phyloP scores from a whole-genome alignment of 2,113 vertebrate species.

The Tauraco erythrolophus region DNA sequence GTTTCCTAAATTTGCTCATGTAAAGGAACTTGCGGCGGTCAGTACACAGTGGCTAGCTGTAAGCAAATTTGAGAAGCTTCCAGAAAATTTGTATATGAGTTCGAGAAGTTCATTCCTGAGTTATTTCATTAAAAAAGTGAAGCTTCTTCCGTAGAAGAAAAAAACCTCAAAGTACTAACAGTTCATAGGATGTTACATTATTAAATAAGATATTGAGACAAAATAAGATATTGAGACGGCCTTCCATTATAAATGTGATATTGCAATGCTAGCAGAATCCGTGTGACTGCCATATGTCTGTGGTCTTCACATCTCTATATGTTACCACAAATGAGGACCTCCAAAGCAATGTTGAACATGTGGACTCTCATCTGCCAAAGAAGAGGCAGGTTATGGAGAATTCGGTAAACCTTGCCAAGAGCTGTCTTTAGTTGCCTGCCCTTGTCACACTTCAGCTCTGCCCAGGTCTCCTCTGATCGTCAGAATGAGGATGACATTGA shows the following conservation, averaged over 20 bases:
- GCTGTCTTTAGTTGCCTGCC: not conserved
- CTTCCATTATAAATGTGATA: not conserved
- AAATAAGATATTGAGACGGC: not conserved
- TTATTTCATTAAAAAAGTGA: not conserved
- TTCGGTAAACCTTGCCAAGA: not conserved
- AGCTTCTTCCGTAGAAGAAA: not conserved
- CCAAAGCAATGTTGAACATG: not conserved
- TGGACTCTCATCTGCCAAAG: not conserved
- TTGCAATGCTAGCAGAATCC: not conserved
- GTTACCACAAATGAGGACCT: not conserved
- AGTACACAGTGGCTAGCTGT: not conserved
- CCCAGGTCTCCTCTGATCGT: not conserved
- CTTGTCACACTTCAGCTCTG: not conserved
- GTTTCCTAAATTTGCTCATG: not conserved
- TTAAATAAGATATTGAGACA: not conserved
- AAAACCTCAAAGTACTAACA: not conserved
- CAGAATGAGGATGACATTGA: not conserved
- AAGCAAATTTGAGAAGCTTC: not conserved
- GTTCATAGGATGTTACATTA: not conserved
- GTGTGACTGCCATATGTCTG: not conserved
- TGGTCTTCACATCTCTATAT: not conserved
- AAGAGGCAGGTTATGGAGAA: not conserved
- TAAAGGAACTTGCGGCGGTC: not conserved
- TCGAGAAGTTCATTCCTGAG: not conserved
- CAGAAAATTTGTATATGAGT: not conserved